Base-by-base conservation (phyloP, 2,888 invertebrate genomes). In the Oligia latruncula region DNA sequence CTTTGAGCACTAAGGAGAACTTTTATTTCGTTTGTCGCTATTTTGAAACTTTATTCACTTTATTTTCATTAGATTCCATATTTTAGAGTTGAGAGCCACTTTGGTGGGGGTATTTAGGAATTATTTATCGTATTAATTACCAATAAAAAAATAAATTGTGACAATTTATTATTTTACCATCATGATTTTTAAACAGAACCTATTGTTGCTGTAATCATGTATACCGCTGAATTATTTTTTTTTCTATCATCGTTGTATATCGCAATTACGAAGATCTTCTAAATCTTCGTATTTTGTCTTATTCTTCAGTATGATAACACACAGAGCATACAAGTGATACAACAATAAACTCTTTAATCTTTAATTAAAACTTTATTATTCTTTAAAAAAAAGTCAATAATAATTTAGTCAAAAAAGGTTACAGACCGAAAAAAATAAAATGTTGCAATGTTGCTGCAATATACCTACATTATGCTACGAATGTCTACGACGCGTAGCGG, bases 11-110 rank as follows among this genome's bases (percentile, higher is more conserved):
- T 72, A 82, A 29, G n/a, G n/a, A 20, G 13, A 62, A 58, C 13
- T 84, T 81, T 80, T 66, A 40, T 81, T 71, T 81, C 66, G 40
- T 40, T n/a, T 85, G n/a, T 46, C 46, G 20, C 15, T 62, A 29
- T 72, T 81, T 81, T 52, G 4, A 66, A 62, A 46, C n/a, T 66
- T 29, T 65, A 60, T 70, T 65, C 17, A 52, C n/a, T 71, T 66
- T 55, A 58, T 85, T 67, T 23, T 79, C 67, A 29, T 80, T 40
- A 58, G 17, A n/a, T 60, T 52, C 58, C 11, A 40, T 29, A 29
- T 29, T 65, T 79, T 43, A 29, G 9, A 49, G 9, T 29, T 65
- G 13, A 46, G 64, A 13, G 20, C 17, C 46, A 46, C 43, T 43
- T 15, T 2, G 9, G 9, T 17, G 43, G 13, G 11, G 1, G 75